Conservation (phyloP, 1,140 invertebrate genomes). For the Caenorhabditis tropicalis region DNA sequence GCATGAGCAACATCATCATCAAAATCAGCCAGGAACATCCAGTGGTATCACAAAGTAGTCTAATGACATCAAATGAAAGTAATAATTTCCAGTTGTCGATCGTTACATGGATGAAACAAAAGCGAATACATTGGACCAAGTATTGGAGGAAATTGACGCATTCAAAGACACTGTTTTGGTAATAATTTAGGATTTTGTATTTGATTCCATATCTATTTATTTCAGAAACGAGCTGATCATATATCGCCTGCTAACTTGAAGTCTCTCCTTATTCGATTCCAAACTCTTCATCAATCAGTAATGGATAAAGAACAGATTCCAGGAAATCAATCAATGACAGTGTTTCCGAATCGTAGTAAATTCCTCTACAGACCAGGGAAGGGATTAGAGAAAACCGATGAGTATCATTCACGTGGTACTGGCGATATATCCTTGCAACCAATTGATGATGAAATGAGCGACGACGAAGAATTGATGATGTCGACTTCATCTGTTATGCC, state of each 20-base stretch:
- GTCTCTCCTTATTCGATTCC: background rate
- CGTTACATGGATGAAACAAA: background rate
- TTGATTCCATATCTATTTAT: background rate
- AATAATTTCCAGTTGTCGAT: background rate
- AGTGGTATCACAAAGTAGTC: background rate
- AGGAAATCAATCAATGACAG: background rate
- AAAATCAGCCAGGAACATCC: background rate
- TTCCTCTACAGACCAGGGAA: constrained; percentile 6
- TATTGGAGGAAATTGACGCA: background rate
- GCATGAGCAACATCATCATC: background rate
- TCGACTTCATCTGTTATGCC: background rate
- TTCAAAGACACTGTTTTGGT: constrained; percentile 26
- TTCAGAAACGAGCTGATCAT: background rate
- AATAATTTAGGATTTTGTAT: too few relatives aligned
- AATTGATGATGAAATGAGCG: constrained; percentile 21
- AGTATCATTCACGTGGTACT: background rate
- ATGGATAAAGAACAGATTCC: background rate
- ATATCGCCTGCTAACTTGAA: background rate
- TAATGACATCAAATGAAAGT: background rate
- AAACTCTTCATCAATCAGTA: background rate
- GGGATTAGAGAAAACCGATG: constrained; percentile 9
- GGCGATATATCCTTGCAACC: constrained; percentile 10
- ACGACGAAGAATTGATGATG: background rate
- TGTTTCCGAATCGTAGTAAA: background rate
- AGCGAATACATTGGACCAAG: background rate